Evolutionary conservation across 2,113 vertebrate species (phyloP), one percentile per base, ranked within the genome.

Genomic region (Chaenogobius annularis): DNA sequence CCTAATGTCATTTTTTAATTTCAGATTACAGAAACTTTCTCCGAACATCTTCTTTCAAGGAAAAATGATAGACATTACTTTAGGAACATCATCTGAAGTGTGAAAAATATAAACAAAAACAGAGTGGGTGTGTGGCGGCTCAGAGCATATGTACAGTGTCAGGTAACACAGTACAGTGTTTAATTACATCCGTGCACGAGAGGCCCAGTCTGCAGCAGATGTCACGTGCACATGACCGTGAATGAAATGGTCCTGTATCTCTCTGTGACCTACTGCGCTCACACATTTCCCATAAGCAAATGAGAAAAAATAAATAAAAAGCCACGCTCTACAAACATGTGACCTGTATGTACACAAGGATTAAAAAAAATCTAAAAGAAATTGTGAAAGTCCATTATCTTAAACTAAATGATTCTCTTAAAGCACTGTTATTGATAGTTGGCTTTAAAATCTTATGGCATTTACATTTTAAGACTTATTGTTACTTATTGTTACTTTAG

Each of bases 101-200:
- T 70, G n/a, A 71, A 55, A 80, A 54, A 37, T 71, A 50, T 37
- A 78, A 72, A 83, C 52, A 74, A 80, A 76, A 43, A 13, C 46
- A 2, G 23, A 65, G 73, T 64, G 69, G 66, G 63, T 72, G 70
- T 66, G 67, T 76, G 68, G 5, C 48, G 50, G 68, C 76, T 61
- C 68, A 5, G 1, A 62, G 64, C 64, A 37, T 73, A 85, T 72
- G 77, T 83, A 68, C 75, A 80, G 77, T 55, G 72, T 91, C 84
- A 80, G 83, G 85, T 89, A 72, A 77, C 88, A 78, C 72, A 43
- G 74, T 14, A n/a, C 70, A 68, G 87, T 72, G 73, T 89, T 89
- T 88, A 84, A 87, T 90, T 88, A 89, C 90, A 90, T 76, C 75
- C 74, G 26, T 55, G 44, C n/a, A 68, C 48, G 64, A 73, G 67